Conservation (phyloP, 2,797 vertebrate genomes). For the Acanthurus lineatus region DNA sequence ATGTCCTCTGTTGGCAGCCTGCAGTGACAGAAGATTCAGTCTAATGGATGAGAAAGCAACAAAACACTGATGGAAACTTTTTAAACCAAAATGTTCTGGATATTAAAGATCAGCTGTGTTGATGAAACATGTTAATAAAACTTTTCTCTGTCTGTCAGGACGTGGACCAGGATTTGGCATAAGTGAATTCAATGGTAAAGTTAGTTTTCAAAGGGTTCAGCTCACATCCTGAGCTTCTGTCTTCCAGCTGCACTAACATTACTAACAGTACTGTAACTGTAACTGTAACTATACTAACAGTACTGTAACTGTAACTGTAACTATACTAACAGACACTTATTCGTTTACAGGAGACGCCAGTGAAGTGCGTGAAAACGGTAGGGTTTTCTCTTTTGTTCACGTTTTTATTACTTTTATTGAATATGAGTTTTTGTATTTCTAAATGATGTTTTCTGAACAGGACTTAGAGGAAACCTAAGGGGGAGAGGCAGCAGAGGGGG, state of each 20-base stretch:
- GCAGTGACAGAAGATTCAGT: neutral
- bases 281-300: too few species aligned
- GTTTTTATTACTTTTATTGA: neutral
- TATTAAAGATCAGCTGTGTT: neutral
- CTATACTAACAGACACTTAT: too few species aligned
- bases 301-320: too few species aligned
- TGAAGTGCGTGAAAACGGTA: slow-evolving; percentile 37
- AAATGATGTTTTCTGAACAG: slow-evolving; percentile 25
- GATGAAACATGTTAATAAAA: neutral
- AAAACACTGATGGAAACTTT: too few species aligned
- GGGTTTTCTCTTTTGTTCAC: neutral
- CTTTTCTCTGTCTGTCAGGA: slow-evolving; percentile 33
- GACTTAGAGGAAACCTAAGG: slow-evolving; percentile 52
- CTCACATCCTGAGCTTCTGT: too few species aligned
- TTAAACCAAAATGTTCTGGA: neutral
- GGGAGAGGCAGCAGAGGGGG: slow-evolving; percentile 62
- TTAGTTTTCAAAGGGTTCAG: neutral
- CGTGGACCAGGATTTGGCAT: slow-evolving; percentile 41
- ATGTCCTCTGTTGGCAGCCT: neutral
- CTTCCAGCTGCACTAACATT: neutral
- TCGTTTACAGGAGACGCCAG: slow-evolving; percentile 9
- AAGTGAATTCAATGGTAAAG: slow-evolving; percentile 42
- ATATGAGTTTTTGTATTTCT: neutral
- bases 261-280: too few species aligned
- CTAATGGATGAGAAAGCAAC: neutral